Evolutionary conservation across 2,797 vertebrate genomes (phyloP), one percentile per base, ranked within the genome.

Genomic region (Rhinophrynus dorsalis): DNA sequence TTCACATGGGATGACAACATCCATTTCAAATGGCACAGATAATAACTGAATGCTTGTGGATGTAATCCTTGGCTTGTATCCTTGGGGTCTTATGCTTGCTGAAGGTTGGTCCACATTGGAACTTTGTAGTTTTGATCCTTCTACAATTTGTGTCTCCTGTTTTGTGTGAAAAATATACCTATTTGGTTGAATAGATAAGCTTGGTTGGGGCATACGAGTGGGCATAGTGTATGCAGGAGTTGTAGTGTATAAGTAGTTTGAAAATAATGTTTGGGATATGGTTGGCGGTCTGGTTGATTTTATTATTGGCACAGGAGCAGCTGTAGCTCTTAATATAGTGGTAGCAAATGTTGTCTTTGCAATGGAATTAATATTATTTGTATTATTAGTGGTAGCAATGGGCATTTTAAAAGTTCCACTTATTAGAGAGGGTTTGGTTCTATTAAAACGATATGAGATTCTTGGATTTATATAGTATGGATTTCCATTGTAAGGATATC

Each of bases 1-100:
- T 59, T 91, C 85, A 71, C 96, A 98, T 12, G 92, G 91, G 47
- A 98, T 85, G 45, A 80, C 35, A 24, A 82, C 88, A 62, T 96
- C 91, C 2, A 75, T 80, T 81, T 92, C 94, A 3, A 89, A 91
- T 13, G 84, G 81, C 59, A 90, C 80, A 0, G 88, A 90, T 74
- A 94, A 62, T 0, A 82, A 86, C 50, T 84, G 88, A 12, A 88
- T 73, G 0, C 75, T 75, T 27, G 71, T 81, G 40, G 81, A 80
- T 27, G 75, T 66, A 63, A 96, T 95, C 32, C 72, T 88, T 27
- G 95, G 94, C 75, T 79, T 92, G 52, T 82, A 84, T 75, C 83
- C 85, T 0, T 67, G 78, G 2, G 40, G 3, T 47, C 83, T 82
- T 52, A 81, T 83, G 12, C 32, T 79, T 68, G 79, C 78, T 1